Conservation (phyloP, 1,140 invertebrate genomes). For the Drosophila grimshawi region DNA sequence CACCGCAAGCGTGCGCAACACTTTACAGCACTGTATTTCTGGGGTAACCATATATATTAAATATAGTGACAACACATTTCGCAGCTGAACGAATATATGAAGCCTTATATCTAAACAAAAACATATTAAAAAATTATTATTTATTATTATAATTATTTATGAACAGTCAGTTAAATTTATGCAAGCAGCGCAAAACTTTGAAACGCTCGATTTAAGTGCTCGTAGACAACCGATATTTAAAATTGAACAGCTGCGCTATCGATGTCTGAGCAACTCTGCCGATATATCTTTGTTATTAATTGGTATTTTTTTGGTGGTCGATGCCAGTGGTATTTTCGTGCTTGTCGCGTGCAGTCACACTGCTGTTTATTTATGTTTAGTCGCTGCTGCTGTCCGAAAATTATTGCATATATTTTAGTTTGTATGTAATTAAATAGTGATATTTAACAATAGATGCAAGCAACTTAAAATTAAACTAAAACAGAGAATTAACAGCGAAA, state of each 20-base stretch:
- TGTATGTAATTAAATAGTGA: slow-evolving; percentile 9
- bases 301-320: slow-evolving; percentile 1
- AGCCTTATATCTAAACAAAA: too few species aligned
- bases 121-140: too few species aligned
- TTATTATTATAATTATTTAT: background rate
- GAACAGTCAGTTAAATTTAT: background rate
- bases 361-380: slow-evolving; percentile 53
- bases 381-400: slow-evolving; percentile 36
- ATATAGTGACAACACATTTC: background rate
- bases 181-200: background rate
- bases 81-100: background rate
- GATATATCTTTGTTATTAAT: background rate
- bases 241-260: background rate
- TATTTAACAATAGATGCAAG: slow-evolving; percentile 10
- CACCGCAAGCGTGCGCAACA: background rate
- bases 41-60: slow-evolving; percentile 13
- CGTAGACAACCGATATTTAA: background rate
- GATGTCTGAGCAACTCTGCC: background rate
- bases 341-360: slow-evolving; percentile 21
- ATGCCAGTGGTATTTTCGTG: slow-evolving; percentile 10
- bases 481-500: background rate
- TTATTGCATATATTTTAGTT: slow-evolving; percentile 41
- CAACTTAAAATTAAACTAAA: background rate
- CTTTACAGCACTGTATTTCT: slow-evolving; percentile 29
- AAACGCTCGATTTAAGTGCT: background rate